Base-by-base conservation (phyloP, 2,113 vertebrate genomes). In the Struthio camelus region DNA sequence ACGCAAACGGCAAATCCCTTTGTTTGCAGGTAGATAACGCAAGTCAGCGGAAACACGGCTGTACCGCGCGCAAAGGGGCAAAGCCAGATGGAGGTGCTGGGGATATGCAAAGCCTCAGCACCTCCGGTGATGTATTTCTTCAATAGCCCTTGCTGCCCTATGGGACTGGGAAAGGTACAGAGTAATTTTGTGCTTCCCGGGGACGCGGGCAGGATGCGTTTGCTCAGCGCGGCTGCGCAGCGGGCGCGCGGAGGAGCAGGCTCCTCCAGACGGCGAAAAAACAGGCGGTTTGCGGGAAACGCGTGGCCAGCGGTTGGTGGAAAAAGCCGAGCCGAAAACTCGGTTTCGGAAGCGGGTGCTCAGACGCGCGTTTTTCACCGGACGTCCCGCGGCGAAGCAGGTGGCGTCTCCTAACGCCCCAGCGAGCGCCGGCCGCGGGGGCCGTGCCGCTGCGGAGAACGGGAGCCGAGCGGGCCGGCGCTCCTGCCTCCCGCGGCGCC, bases 341-440 rank as follows among this genome's bases (percentile, higher is more conserved):
- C 91, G 4, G 30, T 17, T 87, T 80, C 19, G 87, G 78, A 85
- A 94, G 86, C 56, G 84, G 94, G 94, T 95, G 94, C 87, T 92
- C 66, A 87, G 84, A n/a, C 6, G 44, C 80, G n/a, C 58, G 69
- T 94, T 96, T 95, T 92, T 78, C 80, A 93, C 80, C 81, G 90
- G 80, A 50, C 85, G 92, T 93, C 95, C 92, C 92, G 95, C 96
- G 95, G 95, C 86, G 95, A 76, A 93, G 86, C 94, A 93, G 73
- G 95, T 91, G 95, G 93, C 93, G 88, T 66, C 87, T 83, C 46
- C 93, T 90, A 77, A 73, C 64, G 90, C 94, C 94, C 36, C 95
- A 90, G 92, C 7, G 14, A n/a, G 80, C 84, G 95, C 94, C 40
- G 25, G 50, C 72, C 95, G 61, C 80, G 58, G 46, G 70, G 90